A percentile compares a stretch with the other conserved stretches of the same genome.
These are phyloP conservation scores for Brachymystax lenok DNA, from an alignment of 2,797 vertebrate genomes.

Conservation along the genomic window DNA sequence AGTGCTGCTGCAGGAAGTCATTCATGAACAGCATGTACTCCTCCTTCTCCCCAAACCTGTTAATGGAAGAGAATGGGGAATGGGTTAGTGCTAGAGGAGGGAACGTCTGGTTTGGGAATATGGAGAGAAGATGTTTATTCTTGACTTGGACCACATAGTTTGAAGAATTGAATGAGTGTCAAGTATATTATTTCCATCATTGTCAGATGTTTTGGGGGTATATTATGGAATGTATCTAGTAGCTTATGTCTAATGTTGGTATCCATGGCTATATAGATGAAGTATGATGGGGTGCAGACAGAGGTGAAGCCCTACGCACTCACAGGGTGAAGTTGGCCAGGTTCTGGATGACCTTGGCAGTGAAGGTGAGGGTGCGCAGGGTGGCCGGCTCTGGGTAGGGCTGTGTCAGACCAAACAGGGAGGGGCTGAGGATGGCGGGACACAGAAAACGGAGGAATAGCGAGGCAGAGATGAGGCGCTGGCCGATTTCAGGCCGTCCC, in stretches of 20 bases:
- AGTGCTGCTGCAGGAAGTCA: slow-evolving; percentile 85
- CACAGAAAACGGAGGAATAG: slow-evolving; percentile 94
- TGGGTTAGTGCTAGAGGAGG: not conserved
- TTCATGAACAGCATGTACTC: slow-evolving; percentile 98
- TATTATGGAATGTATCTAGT: not conserved
- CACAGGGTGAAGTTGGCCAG: slow-evolving; percentile 91
- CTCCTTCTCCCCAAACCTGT: slow-evolving; percentile 95
- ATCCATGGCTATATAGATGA: not conserved
- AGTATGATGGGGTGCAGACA: not conserved
- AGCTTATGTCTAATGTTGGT: not conserved
- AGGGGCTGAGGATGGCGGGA: slow-evolving; percentile 91
- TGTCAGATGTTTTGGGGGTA: not conserved
- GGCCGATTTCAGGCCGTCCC: slow-evolving; percentile 78
- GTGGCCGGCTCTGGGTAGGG: slow-evolving; percentile 85
- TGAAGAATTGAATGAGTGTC: not conserved
- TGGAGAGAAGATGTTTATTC: not conserved
- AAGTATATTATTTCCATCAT: not conserved
- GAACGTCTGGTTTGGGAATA: not conserved
- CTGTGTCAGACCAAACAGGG: slow-evolving; percentile 88
- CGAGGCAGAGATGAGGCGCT: slow-evolving; percentile 92
- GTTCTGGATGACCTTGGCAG: slow-evolving; percentile 97
- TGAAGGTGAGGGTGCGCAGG: slow-evolving; percentile 87
- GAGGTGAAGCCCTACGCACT: slow-evolving; percentile 35
- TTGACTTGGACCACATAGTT: not conserved
- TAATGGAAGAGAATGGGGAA: not conserved